These are phyloP conservation scores for Cydia fagiglandana DNA, from an alignment of 1,140 invertebrate genomes.

Conservation along the genomic window DNA sequence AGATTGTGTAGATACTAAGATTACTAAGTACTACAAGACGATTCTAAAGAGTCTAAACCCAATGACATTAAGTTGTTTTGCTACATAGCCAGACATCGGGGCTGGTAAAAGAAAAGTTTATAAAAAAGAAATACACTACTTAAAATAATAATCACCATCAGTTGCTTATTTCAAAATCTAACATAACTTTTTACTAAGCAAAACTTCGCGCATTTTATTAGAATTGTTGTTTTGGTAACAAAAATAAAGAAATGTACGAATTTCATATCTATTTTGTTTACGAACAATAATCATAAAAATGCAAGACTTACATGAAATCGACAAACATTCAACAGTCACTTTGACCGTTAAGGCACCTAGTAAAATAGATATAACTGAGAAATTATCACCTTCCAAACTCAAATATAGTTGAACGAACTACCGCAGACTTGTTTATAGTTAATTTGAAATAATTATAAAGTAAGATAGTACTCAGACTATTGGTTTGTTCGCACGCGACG, in stretches of 20 bases:
- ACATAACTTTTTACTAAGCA: not conserved
- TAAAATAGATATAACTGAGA: slow-evolving; percentile 2
- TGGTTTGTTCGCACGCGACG: slow-evolving; percentile 54
- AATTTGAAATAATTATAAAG: slow-evolving; percentile 44
- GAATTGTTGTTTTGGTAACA: not conserved
- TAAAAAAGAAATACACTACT: too few relatives aligned
- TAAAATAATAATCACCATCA: too few relatives aligned
- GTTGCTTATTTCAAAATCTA: too few relatives aligned
- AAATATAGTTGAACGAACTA: slow-evolving; percentile 30
- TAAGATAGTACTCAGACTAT: slow-evolving; percentile 56
- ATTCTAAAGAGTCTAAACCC: too few relatives aligned
- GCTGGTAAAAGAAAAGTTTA: too few relatives aligned
- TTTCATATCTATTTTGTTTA: not conserved
- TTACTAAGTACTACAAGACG: too few relatives aligned
- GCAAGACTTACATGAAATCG: not conserved
- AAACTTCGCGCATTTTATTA: not conserved
- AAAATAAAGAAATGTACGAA: not conserved
- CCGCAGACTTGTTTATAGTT: slow-evolving; percentile 30
- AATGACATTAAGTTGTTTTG: too few relatives aligned
- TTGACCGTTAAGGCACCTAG: not conserved
- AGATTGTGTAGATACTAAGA: too few relatives aligned
- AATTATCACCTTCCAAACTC: slow-evolving; percentile 30
- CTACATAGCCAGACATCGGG: too few relatives aligned
- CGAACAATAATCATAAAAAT: not conserved
- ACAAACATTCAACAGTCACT: not conserved